A percentile compares a stretch with the other conserved stretches of the same genome.
Evolutionary conservation across 2,797 vertebrate species (phyloP).

Genomic region (Tiaroga cobitis): DNA sequence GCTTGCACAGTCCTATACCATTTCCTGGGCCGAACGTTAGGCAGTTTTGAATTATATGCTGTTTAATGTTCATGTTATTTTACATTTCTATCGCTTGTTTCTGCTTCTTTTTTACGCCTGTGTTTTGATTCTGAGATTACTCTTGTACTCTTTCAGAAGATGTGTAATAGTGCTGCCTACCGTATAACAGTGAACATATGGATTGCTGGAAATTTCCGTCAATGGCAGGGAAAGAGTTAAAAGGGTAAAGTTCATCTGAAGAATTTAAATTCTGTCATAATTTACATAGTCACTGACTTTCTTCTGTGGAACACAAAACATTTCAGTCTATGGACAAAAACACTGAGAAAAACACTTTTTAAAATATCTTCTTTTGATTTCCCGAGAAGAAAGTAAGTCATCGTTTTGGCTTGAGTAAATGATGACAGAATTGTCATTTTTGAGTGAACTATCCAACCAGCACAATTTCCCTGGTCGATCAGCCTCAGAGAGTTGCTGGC

Average conservation of each 20-base stretch:
- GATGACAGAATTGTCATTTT: neutral
- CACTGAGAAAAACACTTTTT: neutral
- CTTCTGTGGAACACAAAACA: neutral
- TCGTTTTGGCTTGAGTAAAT: neutral
- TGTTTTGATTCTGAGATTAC: neutral
- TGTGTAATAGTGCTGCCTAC: neutral
- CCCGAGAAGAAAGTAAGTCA: neutral
- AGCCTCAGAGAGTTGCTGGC: neutral
- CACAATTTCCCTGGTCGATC: neutral
- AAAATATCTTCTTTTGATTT: neutral
- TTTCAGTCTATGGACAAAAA: neutral
- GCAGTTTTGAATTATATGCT: neutral
- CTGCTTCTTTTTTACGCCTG: neutral
- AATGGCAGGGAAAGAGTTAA: neutral
- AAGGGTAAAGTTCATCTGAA: neutral
- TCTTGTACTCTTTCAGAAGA: neutral
- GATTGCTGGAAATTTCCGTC: neutral
- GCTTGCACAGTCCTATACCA: neutral
- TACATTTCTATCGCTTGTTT: neutral
- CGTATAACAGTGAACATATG: neutral
- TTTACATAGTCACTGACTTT: neutral
- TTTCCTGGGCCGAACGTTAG: neutral
- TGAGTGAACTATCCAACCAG: neutral
- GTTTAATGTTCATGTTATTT: neutral
- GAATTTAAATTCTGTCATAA: neutral